Evolutionary conservation across 2,888 invertebrate species (phyloP).

Genomic region (Cerastoderma edule): DNA sequence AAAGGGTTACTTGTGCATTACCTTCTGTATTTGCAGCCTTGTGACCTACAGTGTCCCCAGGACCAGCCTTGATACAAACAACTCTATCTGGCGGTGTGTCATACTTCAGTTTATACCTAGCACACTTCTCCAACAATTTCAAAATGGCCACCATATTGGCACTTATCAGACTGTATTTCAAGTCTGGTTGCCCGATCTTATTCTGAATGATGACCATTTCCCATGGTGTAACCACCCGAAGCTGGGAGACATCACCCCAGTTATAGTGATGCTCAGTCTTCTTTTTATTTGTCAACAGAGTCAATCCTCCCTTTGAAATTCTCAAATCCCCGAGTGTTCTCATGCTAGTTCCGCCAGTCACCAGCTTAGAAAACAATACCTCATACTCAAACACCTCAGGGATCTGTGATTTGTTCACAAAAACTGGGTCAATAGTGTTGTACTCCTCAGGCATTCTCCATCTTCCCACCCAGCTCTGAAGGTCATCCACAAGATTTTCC

Average conservation of each 20-base stretch:
- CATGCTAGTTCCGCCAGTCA: slow-evolving; percentile 45
- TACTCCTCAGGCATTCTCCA: slow-evolving; percentile 68
- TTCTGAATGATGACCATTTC: slow-evolving; percentile 66
- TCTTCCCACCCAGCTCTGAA: slow-evolving; percentile 75
- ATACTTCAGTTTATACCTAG: slow-evolving; percentile 63
- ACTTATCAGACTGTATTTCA: slow-evolving; percentile 63
- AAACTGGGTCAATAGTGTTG: slow-evolving; percentile 59
- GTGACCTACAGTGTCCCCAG: not conserved
- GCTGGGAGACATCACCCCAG: slow-evolving; percentile 65
- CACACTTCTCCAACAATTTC: slow-evolving; percentile 56
- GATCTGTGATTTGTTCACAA: slow-evolving; percentile 65
- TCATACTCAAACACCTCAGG: slow-evolving; percentile 68
- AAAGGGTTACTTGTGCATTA: not conserved
- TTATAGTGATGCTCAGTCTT: slow-evolving; percentile 62
- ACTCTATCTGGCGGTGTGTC: slow-evolving; percentile 43
- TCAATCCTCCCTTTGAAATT: slow-evolving; percentile 63
- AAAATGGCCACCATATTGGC: slow-evolving; percentile 62
- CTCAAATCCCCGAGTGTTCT: slow-evolving; percentile 60
- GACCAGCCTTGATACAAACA: not conserved
- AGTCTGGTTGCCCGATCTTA: slow-evolving; percentile 69
- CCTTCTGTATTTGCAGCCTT: not conserved
- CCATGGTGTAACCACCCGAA: slow-evolving; percentile 70
- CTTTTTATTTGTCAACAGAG: slow-evolving; percentile 61
- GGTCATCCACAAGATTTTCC: slow-evolving; percentile 66
- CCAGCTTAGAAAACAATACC: slow-evolving; percentile 63